phyloP scores from a whole-genome alignment of 2,888 invertebrate genomes.

The Drosophila maculinotata region DNA sequence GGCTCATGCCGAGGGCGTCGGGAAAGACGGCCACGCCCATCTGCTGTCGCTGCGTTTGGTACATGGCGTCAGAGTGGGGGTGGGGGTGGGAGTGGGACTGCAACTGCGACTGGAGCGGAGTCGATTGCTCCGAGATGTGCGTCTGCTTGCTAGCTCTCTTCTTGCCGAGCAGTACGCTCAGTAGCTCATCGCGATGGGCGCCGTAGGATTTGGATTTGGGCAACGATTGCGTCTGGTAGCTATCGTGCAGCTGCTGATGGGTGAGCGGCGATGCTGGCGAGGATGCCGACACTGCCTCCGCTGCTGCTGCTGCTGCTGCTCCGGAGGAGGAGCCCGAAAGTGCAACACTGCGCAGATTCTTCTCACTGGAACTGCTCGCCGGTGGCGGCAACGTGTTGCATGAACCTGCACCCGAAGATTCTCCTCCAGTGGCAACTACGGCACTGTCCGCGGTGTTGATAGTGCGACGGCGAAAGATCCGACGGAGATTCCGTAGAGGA shows the following conservation, averaged over 20 bases:
- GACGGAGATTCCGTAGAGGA: conserved; percentile 84
- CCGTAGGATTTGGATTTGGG: conserved; percentile 81
- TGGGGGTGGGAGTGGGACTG: conserved; percentile 46
- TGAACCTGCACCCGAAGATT: conserved; percentile 53
- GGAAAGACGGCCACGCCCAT: conserved; percentile 81
- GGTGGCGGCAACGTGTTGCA: conserved; percentile 66
- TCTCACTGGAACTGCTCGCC: conserved; percentile 76
- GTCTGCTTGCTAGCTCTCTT: conserved; percentile 61
- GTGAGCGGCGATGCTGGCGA: conserved; percentile 81
- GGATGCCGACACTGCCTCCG: conserved; percentile 67
- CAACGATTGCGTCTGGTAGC: conserved; percentile 79
- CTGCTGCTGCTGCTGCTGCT: conserved; percentile 1
- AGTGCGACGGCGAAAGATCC: conserved; percentile 85
- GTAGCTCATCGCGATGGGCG: conserved; percentile 72
- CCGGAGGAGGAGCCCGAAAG: too few relatives aligned
- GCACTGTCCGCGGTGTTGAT: conserved; percentile 79
- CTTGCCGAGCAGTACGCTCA: conserved; percentile 71
- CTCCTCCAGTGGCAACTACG: conserved; percentile 33
- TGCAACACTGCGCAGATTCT: conserved; percentile 79
- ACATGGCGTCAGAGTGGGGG: conserved; percentile 54
- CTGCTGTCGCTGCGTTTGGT: conserved; percentile 68
- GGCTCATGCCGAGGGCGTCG: conserved; percentile 64
- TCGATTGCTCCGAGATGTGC: conserved; percentile 23
- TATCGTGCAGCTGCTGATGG: conserved; percentile 75
- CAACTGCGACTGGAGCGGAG: conserved; percentile 31